These are phyloP conservation scores for Pterocles gutturalis DNA, from an alignment of 2,113 vertebrate species.

Conservation along the genomic window DNA sequence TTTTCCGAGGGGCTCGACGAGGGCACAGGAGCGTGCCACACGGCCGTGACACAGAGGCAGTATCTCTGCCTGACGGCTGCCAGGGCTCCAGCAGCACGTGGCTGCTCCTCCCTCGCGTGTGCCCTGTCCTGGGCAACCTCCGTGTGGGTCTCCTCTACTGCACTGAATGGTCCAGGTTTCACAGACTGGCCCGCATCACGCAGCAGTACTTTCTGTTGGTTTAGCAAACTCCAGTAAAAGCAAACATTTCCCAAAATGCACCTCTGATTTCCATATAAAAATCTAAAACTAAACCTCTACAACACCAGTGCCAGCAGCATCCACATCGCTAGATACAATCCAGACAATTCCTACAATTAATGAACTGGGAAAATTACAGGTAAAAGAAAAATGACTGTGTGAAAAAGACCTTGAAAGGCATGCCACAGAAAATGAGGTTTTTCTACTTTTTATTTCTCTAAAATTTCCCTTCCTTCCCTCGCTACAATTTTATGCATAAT, in stretches of 20 bases:
- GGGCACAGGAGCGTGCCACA: not conserved
- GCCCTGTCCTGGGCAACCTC: not conserved
- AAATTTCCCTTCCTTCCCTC: not conserved
- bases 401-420: conserved; percentile 64
- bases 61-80: accelerated
- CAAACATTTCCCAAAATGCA: not conserved
- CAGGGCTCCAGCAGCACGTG: not conserved
- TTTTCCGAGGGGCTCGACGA: not conserved
- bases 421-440: conserved; percentile 40
- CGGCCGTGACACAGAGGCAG: accelerated
- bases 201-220: accelerated
- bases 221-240: not conserved
- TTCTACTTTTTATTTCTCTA: conserved; percentile 49
- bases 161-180: accelerated
- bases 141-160: accelerated
- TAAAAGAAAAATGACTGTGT: conserved; percentile 52
- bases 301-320: not conserved
- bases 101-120: accelerated
- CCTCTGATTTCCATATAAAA: not conserved
- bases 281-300: not conserved
- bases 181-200: accelerated
- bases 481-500: conserved; percentile 44
- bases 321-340: not conserved
- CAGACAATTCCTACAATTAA: conserved; percentile 53
- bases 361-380: conserved; percentile 55